A percentile compares a stretch with the other conserved stretches of the same genome.
These are phyloP conservation scores for Stegophylla sp. DNA, from an alignment of 2,888 invertebrate genomes.

Conservation along the genomic window DNA sequence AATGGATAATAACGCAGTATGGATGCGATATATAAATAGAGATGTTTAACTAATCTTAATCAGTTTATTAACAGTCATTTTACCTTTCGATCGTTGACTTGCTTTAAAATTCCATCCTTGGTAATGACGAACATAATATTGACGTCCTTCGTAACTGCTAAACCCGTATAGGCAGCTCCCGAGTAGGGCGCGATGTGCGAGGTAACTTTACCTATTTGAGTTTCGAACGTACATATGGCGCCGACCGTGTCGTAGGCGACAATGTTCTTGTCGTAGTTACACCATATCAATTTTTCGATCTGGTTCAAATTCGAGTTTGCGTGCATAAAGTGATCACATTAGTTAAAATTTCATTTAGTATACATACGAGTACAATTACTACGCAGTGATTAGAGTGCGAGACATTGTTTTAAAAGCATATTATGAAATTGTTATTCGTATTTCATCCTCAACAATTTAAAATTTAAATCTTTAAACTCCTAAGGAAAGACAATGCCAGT, in stretches of 20 bases:
- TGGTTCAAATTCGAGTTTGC: slow-evolving; percentile 61
- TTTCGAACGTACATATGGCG: slow-evolving; percentile 90
- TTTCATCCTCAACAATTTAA: not conserved
- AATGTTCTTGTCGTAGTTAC: slow-evolving; percentile 77
- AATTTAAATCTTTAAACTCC: too few relatives aligned
- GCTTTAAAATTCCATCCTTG: slow-evolving; percentile 16
- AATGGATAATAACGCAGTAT: too few relatives aligned
- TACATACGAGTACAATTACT: not conserved
- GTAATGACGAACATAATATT: slow-evolving; percentile 2
- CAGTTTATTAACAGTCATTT: too few relatives aligned
- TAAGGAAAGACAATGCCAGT: too few relatives aligned
- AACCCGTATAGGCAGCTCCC: not conserved
- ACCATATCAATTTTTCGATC: slow-evolving; percentile 74
- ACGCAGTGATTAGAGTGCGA: not conserved
- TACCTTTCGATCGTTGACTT: slow-evolving; percentile 16
- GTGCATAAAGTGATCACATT: not conserved
- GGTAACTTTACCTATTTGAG: not conserved
- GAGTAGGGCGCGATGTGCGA: not conserved
- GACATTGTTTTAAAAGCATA: not conserved
- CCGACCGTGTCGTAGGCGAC: slow-evolving; percentile 89
- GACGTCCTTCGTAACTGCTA: not conserved
- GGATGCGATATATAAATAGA: too few relatives aligned
- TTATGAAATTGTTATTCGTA: not conserved
- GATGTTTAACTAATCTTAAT: too few relatives aligned
- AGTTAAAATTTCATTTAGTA: slow-evolving; percentile 65